A percentile compares a stretch with the other conserved stretches of the same genome.
Conservation (phyloP, 2,888 invertebrate species). For the Agriotes lineatus region DNA sequence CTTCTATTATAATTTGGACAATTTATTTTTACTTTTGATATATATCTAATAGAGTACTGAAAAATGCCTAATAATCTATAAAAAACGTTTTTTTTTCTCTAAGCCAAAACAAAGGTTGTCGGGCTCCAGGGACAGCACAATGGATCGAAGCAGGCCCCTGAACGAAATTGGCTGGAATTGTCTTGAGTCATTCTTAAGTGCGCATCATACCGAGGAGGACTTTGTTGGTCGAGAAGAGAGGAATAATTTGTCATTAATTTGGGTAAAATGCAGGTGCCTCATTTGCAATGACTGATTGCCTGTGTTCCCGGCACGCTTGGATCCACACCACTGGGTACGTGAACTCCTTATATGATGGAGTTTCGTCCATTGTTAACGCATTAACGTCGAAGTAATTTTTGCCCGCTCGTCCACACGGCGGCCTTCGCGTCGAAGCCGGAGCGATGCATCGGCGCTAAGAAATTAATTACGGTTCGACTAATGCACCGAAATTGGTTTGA, state of each 20-base stretch:
- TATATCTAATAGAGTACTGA: too few species aligned
- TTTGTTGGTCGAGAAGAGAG: constrained; percentile 29
- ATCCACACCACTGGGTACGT: constrained; percentile 47
- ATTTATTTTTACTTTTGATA: too few species aligned
- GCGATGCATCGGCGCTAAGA: constrained; percentile 21
- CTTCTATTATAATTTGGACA: too few species aligned
- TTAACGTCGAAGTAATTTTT: constrained; percentile 4
- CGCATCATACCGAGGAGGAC: constrained; percentile 24
- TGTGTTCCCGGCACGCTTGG: constrained; percentile 52
- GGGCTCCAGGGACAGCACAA: too few species aligned
- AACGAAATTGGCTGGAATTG: constrained; percentile 11
- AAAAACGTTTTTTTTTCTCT: too few species aligned
- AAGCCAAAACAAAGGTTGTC: too few species aligned
- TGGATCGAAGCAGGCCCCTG: too few species aligned
- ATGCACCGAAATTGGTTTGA: constrained; percentile 39
- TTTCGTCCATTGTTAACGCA: constrained; percentile 37
- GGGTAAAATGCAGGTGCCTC: constrained; percentile 48
- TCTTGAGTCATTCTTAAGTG: constrained; percentile 11
- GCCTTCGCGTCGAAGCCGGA: too few species aligned
- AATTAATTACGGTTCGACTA: constrained; percentile 42
- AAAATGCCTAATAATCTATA: too few species aligned
- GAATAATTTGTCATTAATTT: constrained; percentile 46
- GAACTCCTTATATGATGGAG: constrained; percentile 42
- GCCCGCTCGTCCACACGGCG: too few species aligned
- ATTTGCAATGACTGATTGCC: constrained; percentile 52